Evolutionary conservation across 1,140 invertebrate species (phyloP), one percentile per base, ranked within the genome.

Genomic region (Diachasmimorpha longicaudata): DNA sequence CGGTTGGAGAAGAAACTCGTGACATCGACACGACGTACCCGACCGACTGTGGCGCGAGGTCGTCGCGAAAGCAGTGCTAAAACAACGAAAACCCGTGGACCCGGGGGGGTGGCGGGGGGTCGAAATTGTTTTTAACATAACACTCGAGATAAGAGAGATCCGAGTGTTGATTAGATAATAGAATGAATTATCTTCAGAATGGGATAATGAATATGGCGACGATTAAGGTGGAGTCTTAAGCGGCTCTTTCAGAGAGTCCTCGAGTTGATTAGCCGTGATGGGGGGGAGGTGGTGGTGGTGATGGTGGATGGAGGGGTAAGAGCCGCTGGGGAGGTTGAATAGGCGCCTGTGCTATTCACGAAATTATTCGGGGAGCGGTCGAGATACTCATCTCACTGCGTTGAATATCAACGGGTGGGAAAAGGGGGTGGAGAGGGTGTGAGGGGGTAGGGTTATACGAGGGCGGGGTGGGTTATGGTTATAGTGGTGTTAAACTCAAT

Each of bases 191-290:
- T 72, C 8, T 19, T 31, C 14, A n/a, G 44, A 25, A 36, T 52
- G 13, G 70, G n/a, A 58, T 31, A 68, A 55, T 58, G 39, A 70
- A 70, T 58, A 75, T 75, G 46, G 69, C 19, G 44, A 25, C 37
- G 36, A 66, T 72, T 58, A 42, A 52, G 66, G 66, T 36, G 66
- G 36, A 39, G 66, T 68, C 36, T 68, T 68, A 68, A 68, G 66
- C 66, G 16, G 66, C 66, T 68, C 66, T 68, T 68, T 68, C 31
- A 68, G 76, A 68, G 76, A 80, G 79, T 79, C 79, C 72, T 79
- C 76, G 79, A 83, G 84, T 85, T 85, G 79, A 79, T 83, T 85
- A 85, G 82, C 81, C 68, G 66, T 58, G 75, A 76, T 76, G 70
- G 37, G 69, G n/a, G 36, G 74, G 44, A 25, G 72, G 77, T n/a